A percentile compares a stretch with the other conserved stretches of the same genome.
Conservation (phyloP, 1,140 invertebrate genomes). For the Drosophila chauvacae region DNA sequence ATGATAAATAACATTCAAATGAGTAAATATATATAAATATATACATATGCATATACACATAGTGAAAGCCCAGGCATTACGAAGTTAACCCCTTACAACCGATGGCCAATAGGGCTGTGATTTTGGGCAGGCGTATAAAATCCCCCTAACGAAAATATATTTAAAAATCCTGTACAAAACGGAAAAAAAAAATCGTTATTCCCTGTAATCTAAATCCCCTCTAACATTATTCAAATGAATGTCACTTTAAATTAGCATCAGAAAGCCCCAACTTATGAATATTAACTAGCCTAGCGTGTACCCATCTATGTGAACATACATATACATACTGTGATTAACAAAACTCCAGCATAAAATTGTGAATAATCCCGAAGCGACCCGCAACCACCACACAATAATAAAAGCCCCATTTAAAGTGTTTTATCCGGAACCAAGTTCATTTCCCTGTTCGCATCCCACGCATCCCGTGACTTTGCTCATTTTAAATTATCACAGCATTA, state of each 20-base stretch:
- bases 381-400: neutral
- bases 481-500: conserved; percentile 40
- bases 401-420: conserved; percentile 2
- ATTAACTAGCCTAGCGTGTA: conserved; percentile 53
- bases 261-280: conserved; percentile 30
- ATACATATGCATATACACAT: conserved; percentile 45
- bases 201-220: conserved; percentile 62
- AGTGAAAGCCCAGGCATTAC: conserved; percentile 23
- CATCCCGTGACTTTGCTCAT: neutral
- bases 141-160: conserved; percentile 15
- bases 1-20: conserved; percentile 61
- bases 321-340: conserved; percentile 15
- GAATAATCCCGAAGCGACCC: conserved; percentile 23
- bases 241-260: conserved; percentile 31
- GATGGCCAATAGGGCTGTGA: conserved; percentile 38
- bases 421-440: neutral
- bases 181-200: conserved; percentile 21
- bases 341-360: conserved; percentile 27
- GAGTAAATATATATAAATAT: conserved; percentile 36
- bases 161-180: conserved; percentile 39
- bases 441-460: conserved; percentile 3
- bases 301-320: conserved; percentile 53
- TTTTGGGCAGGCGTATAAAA: conserved; percentile 28
- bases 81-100: conserved; percentile 33
- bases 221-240: conserved; percentile 29